phyloP scores from a whole-genome alignment of 2,888 invertebrate genomes.

The Cephus spinipes region DNA sequence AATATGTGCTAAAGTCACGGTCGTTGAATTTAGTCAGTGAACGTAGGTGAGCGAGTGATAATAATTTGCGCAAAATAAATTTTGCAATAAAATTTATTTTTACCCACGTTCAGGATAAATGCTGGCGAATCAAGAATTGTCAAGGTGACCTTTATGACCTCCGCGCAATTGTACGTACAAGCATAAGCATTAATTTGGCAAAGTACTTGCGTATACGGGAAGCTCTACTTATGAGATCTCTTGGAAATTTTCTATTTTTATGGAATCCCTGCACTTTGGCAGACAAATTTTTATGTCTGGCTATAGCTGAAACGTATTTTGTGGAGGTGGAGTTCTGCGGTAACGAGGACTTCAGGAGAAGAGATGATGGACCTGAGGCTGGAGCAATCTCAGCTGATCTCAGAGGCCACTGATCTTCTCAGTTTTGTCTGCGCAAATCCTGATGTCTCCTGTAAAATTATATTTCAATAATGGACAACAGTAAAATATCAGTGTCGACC shows the following conservation, averaged over 20 bases:
- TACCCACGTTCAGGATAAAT: neutral
- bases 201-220: neutral
- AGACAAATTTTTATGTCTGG: neutral
- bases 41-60: neutral
- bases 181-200: neutral
- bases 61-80: neutral
- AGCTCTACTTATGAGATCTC: neutral
- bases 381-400: conserved; percentile 22
- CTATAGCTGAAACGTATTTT: neutral
- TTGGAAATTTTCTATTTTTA: neutral
- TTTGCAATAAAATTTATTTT: neutral
- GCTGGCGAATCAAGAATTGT: neutral
- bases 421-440: conserved; percentile 11
- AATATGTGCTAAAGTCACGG: neutral
- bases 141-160: neutral
- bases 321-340: neutral
- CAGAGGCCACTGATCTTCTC: neutral
- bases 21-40: neutral
- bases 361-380: conserved; percentile 7
- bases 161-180: neutral
- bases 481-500: neutral
- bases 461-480: neutral
- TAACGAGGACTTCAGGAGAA: conserved; percentile 2
- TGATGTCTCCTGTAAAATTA: conserved; percentile 3
- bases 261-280: neutral